These are phyloP conservation scores for Hemiprocne comata DNA, from an alignment of 2,113 vertebrate genomes.

Conservation along the genomic window DNA sequence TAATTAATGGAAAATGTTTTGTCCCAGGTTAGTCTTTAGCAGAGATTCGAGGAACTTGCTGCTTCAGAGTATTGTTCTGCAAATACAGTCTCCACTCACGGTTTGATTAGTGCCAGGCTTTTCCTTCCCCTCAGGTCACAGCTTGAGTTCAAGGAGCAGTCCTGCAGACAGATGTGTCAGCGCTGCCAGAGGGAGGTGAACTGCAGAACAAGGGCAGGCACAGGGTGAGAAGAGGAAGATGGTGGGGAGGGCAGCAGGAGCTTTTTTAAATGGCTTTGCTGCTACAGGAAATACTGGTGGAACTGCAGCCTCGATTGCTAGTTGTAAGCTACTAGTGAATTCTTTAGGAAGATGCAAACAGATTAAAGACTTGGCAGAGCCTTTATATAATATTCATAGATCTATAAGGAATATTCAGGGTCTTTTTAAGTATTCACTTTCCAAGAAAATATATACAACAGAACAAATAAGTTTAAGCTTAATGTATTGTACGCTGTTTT, in stretches of 20 bases:
- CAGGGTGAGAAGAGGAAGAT: not conserved
- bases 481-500: rapidly evolving
- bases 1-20: not conserved
- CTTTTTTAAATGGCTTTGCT: not conserved
- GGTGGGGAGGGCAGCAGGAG: not conserved
- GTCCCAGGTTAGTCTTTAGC: not conserved
- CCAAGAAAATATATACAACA: not conserved
- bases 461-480: not conserved
- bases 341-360: not conserved
- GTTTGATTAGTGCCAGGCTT: not conserved
- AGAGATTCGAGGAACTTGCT: not conserved
- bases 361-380: not conserved
- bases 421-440: not conserved
- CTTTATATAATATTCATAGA: not conserved
- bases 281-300: not conserved
- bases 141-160: not conserved
- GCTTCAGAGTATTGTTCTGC: not conserved
- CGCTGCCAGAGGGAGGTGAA: not conserved
- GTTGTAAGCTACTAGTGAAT: not conserved
- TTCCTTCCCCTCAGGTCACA: not conserved
- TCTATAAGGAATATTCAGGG: not conserved
- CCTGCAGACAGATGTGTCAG: not conserved
- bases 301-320: not conserved
- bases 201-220: rapidly evolving
- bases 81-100: not conserved